Evolutionary conservation across 2,113 vertebrate genomes (phyloP), one percentile per base, ranked within the genome.

Genomic region (Etheostoma cragini): DNA sequence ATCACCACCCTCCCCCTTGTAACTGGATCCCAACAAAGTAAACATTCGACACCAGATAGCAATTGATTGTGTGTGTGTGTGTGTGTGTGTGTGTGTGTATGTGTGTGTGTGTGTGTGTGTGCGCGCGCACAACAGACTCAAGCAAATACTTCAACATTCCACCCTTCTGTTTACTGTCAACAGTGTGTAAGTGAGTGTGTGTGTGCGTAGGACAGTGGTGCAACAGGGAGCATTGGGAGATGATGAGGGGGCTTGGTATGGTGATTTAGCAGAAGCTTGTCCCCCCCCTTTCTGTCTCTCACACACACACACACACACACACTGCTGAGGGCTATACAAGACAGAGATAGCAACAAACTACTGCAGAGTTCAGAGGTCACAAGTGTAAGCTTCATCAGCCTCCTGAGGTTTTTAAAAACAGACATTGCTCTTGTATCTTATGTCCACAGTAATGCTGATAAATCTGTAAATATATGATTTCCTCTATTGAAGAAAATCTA

Each of bases 1-100:
- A 81, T 46, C 58, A 58, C 30, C 45, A 45, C 72, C 85, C 85
- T 78, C 66, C 74, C 65, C 72, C 74, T 45, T 66, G 90, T 90
- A 92, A 93, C 91, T 79, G 85, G 89, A 90, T 80, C 87, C 89
- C 76, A 53, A 42, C 88, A 88, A 74, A 85, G 81, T 89, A 94
- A 94, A 94, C 93, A 94, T 84, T 90, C 89, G 81, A 89, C 78
- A 88, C 86, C 67, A 92, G 87, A 94, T 89, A 93, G 84, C 57
- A 60, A 75, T 30, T 3, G 26, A 26, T 26, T 30, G 30, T 30
- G 30, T 30, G 19, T 58, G 76, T 77, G 68, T 71, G 67, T 71
- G 83, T 83, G 67, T 38, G 70, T 57, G 62, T 56, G 58, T 69
- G 47, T 74, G 70, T 77, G 76, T 74, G 50, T 85, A 81, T 72